Conservation (phyloP, 2,888 invertebrate species). For the Drosophila rubida region DNA sequence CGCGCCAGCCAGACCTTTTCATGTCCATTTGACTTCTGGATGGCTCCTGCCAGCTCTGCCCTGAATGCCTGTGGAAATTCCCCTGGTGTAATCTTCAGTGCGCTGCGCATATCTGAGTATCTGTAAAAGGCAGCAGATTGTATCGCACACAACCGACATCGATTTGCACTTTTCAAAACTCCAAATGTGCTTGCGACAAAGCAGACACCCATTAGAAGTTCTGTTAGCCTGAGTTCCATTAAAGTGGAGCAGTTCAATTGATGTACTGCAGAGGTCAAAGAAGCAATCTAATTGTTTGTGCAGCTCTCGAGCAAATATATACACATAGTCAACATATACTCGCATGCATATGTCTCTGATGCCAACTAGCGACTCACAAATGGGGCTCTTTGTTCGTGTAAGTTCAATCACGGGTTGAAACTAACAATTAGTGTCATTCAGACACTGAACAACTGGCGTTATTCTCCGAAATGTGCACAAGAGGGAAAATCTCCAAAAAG, state of each 20-base stretch:
- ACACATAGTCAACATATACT: slow-evolving; percentile 3
- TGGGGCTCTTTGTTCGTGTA: slow-evolving; percentile 44
- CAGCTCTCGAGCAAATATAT: slow-evolving; percentile 4
- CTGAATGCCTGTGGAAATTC: slow-evolving; percentile 30
- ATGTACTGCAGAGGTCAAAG: slow-evolving; percentile 13
- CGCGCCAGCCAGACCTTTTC: too few species aligned
- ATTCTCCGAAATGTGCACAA: slow-evolving; percentile 19
- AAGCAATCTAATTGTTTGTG: slow-evolving; percentile 28
- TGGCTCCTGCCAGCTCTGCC: background rate
- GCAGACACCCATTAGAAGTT: background rate
- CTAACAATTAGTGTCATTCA: slow-evolving; percentile 57
- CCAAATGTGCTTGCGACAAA: background rate
- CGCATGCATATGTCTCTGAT: slow-evolving; percentile 8
- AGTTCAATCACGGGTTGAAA: slow-evolving; percentile 33
- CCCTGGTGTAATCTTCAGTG: slow-evolving; percentile 1
- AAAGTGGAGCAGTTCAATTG: too few species aligned
- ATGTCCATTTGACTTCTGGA: slow-evolving; percentile 26
- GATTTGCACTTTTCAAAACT: slow-evolving; percentile 56
- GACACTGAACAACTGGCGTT: slow-evolving; percentile 22
- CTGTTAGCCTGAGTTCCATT: too few species aligned
- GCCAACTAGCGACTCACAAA: slow-evolving; percentile 36
- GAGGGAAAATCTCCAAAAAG: background rate
- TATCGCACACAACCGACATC: slow-evolving; percentile 47
- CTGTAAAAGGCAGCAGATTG: slow-evolving; percentile 5
- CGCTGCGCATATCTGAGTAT: slow-evolving; percentile 6